Percentiles rank a stretch among this genome's conserved stretches.
Conservation (phyloP, 2,888 invertebrate genomes). For the Cheilosia scutellata region DNA sequence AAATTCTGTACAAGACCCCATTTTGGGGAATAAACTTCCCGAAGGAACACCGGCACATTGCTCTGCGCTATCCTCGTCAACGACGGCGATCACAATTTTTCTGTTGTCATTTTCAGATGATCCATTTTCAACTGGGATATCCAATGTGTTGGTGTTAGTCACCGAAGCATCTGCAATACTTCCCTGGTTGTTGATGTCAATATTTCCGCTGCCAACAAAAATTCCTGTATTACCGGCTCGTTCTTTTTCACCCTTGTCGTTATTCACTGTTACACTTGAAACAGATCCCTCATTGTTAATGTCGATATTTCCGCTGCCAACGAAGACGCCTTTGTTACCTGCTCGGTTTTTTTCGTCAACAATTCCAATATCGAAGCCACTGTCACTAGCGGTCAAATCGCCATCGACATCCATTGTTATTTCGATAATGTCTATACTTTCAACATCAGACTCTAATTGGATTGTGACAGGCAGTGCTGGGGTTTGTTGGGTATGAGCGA, state of each 20-base stretch:
- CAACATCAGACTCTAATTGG: background rate
- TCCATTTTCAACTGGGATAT: background rate
- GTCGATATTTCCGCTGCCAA: slow-evolving; percentile 21
- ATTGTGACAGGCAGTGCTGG: background rate
- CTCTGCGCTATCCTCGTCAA: slow-evolving; percentile 1
- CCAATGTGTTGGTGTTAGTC: background rate
- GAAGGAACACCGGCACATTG: slow-evolving; percentile 20
- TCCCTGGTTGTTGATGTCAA: slow-evolving; percentile 8
- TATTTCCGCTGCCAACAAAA: background rate
- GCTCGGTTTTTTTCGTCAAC: background rate
- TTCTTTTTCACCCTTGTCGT: background rate
- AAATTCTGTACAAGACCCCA: slow-evolving; percentile 28
- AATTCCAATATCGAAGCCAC: background rate
- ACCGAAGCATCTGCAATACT: background rate
- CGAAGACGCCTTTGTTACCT: background rate
- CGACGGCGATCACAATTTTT: slow-evolving; percentile 17
- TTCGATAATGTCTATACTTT: background rate
- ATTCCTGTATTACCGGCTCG: slow-evolving; percentile 2
- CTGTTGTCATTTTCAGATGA: slow-evolving; percentile 10
- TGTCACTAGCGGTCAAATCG: background rate
- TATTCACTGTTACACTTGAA: too few relatives aligned
- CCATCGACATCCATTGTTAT: background rate
- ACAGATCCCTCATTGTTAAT: background rate
- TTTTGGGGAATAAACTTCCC: slow-evolving; percentile 13
- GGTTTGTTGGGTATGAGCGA: background rate